phyloP scores from a whole-genome alignment of 2,113 vertebrate species.

The Xiphias gladius region DNA sequence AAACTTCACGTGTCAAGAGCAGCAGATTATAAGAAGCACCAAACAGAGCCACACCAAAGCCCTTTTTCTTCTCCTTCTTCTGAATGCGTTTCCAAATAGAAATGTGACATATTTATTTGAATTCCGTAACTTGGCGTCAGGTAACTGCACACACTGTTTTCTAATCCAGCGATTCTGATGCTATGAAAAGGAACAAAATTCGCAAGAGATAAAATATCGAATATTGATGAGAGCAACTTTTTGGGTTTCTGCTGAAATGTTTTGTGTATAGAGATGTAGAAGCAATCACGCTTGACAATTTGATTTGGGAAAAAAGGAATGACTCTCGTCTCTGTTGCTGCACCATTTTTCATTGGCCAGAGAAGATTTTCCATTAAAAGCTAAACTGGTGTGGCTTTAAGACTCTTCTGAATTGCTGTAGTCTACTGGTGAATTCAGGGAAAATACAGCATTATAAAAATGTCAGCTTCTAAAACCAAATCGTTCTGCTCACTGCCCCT shows the following conservation, averaged over 20 bases:
- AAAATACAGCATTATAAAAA: slow-evolving; percentile 1
- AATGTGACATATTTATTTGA: slow-evolving; percentile 1
- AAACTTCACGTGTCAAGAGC: not conserved
- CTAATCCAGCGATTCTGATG: slow-evolving; percentile 13
- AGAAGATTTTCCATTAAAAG: slow-evolving; percentile 30
- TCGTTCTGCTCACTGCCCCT: not conserved
- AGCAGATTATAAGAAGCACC: slow-evolving; percentile 8
- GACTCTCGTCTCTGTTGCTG: slow-evolving; percentile 1
- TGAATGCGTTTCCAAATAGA: not conserved
- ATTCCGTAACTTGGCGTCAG: not conserved
- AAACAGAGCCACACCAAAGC: not conserved
- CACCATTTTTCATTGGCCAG: not conserved
- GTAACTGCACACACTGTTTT: slow-evolving; percentile 14
- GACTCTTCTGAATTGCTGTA: not conserved
- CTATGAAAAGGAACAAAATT: slow-evolving; percentile 22
- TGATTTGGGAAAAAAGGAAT: slow-evolving; percentile 17
- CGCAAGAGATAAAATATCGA: not conserved
- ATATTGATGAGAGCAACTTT: slow-evolving; percentile 26
- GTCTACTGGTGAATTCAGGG: slow-evolving; percentile 8
- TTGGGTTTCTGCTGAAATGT: slow-evolving; percentile 8
- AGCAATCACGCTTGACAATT: slow-evolving; percentile 29
- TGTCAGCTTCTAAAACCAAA: not conserved
- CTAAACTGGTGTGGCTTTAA: slow-evolving; percentile 5
- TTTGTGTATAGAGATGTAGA: slow-evolving; percentile 14
- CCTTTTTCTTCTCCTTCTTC: not conserved